Evolutionary conservation across 2,888 invertebrate genomes (phyloP), one percentile per base, ranked within the genome.

Genomic region (Caenorhabditis angaria): DNA sequence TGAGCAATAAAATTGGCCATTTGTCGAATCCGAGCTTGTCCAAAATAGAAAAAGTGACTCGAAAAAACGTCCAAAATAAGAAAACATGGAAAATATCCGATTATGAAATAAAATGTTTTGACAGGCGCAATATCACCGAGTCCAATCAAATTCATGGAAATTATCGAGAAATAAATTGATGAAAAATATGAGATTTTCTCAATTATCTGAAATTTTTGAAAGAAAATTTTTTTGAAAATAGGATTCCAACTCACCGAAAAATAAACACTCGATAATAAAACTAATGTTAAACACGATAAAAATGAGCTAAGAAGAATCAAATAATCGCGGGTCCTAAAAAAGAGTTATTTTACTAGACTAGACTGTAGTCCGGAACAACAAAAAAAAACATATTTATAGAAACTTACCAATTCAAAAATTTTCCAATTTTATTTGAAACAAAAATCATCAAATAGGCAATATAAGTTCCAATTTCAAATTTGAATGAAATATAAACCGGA

Each of bases 401-500:
- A n/a, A 41, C 41, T 14, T 14, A 41, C 41, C 41, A 41, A 41
- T 6, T 14, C 3, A 41, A 12, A 41, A 41, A 6, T 41, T 27
- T 54, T 24, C 27, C 25, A 24, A 54, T 54, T 54, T 54, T 22
- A 27, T 22, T 12, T 12, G 54, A 4, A 5, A 54, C 14, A 18
- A 25, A 54, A 1, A 54, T 2, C 54, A 54, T 27, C 5, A 54
- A 27, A 27, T 6, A 5, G 8, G 54, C 54, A 27, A 54, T 5
- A 27, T 54, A 10, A 8, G 54, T 54, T 27, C 54, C 54, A 27
- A 27, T 18, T 54, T 54, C 54, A 54, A 54, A 54, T 27, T 70
- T 70, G 51, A 70, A 70, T 14, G 70, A 58, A 56, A 70, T 70
- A 47, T 65, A 70, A 41, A 70, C 22, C 10, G 70, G 70, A 22